Conservation (phyloP, 53 echinoderm and acorn worm genomes). For the Astropecten irregularis region DNA sequence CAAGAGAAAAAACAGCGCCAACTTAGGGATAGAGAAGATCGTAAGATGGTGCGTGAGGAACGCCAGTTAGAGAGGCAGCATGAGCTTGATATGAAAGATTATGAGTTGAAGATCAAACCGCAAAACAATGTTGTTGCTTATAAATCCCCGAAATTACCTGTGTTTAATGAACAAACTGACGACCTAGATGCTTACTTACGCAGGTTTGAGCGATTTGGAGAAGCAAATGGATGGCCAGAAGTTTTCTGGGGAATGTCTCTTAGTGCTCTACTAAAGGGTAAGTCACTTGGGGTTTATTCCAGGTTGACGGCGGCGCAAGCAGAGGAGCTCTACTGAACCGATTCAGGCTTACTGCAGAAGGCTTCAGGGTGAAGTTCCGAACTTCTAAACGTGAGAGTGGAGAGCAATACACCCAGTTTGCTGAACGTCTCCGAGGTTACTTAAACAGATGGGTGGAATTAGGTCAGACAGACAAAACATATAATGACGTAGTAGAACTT, state of each 20-base stretch:
- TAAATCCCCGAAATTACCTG: conserved; percentile 20
- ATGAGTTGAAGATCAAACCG: not conserved
- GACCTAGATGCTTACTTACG: conserved; percentile 32
- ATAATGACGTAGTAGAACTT: conserved; percentile 25
- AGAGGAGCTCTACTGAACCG: conserved; percentile 29
- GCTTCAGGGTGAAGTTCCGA: conserved; percentile 45
- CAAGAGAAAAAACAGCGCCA: not conserved
- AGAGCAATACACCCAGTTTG: conserved; percentile 27
- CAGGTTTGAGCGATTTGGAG: conserved; percentile 43
- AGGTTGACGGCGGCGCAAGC: not conserved
- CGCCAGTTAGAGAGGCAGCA: not conserved
- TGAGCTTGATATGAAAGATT: conserved; percentile 5
- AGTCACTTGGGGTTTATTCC: conserved; percentile 37
- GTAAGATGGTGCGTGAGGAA: not conserved
- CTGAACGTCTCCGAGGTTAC: conserved; percentile 30
- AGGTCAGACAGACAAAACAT: conserved; percentile 13
- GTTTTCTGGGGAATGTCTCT: conserved; percentile 32
- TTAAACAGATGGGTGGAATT: conserved; percentile 54
- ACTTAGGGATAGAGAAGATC: not conserved
- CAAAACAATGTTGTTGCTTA: not conserved
- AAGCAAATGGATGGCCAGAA: conserved; percentile 16
- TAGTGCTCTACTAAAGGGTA: conserved; percentile 40
- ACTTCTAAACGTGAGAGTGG: conserved; percentile 17
- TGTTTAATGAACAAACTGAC: conserved; percentile 26
- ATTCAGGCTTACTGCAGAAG: conserved; percentile 44